Evolutionary conservation across 2,888 invertebrate species (phyloP), one percentile per base, ranked within the genome.

Genomic region (Zelleria hepariella): DNA sequence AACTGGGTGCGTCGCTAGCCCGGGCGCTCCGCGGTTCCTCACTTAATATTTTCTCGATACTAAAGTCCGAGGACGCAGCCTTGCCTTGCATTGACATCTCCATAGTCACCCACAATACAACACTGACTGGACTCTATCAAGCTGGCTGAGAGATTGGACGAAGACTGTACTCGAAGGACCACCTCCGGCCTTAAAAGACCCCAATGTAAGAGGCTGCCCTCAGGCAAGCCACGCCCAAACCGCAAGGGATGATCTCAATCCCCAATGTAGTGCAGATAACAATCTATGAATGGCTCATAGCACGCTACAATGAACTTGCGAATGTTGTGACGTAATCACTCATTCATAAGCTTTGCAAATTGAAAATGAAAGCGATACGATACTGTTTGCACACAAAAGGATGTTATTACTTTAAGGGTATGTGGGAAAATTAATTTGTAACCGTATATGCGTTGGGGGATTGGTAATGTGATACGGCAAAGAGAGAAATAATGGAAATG

Each of bases 11-110:
- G 27, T 73, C 72, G 20, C 73, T 69, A 10, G 68, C 69, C 53
- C 67, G 66, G 58, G 61, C 70, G 48, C 20, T 59, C 53, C 65
- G 72, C 18, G 69, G 79, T 21, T 90, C 90, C 62, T 80, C 83
- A 66, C 90, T 90, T 65, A 92, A 75, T 68, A 92, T 91, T 67
- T 91, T 86, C 58, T 92, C 91, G 59, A 92, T 92, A 69, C 91
- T 92, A 66, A 92, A 92, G 78, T 91, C 90, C 2, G 86, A 87
- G 63, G 32, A n/a, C 49, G n/a, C 15, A 72, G 70, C 59, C 68
- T 64, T 42, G 32, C 71, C 82, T 85, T 1, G 80, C 75, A 65
- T 74, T 71, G 80, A 75, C 47, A 78, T 69, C 69, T 85, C 78
- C 86, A 87, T 85, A 10, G 25, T 58, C 8, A 49, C 10, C 7